Conservation (phyloP, 2,797 vertebrate genomes). For the Acanthiza pusilla region DNA sequence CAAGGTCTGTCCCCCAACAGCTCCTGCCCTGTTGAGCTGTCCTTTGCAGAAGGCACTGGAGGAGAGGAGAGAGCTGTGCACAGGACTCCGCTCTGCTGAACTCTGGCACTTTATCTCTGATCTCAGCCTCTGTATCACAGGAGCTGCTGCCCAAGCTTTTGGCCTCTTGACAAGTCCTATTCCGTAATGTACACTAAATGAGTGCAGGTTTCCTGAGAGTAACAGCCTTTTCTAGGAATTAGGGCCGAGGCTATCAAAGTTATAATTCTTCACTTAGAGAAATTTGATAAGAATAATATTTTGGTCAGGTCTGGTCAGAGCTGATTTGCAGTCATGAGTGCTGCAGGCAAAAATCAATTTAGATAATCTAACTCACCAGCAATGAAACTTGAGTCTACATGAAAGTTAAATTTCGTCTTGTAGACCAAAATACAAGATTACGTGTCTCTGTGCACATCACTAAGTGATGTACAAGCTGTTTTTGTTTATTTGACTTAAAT, state of each 20-base stretch:
- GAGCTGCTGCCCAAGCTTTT: neutral
- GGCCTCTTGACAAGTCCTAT: slow-evolving; percentile 20
- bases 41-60: neutral
- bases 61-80: rapidly evolving
- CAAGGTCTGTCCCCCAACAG: neutral
- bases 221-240: slow-evolving; percentile 44
- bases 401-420: neutral
- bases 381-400: neutral
- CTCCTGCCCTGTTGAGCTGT: neutral
- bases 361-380: neutral
- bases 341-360: neutral
- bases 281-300: slow-evolving; percentile 46
- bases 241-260: neutral
- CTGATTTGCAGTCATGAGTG: neutral
- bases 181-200: neutral
- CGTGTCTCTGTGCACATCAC: rapidly evolving
- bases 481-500: neutral
- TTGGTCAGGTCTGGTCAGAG: neutral
- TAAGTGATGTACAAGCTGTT: neutral
- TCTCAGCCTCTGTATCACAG: neutral
- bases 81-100: neutral
- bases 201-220: slow-evolving; percentile 14
- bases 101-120: neutral
- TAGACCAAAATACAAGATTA: neutral
- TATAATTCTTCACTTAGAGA: slow-evolving; percentile 27